These are phyloP conservation scores for Nyctalus aviator DNA, from an alignment of 2,797 vertebrate species.

Conservation along the genomic window DNA sequence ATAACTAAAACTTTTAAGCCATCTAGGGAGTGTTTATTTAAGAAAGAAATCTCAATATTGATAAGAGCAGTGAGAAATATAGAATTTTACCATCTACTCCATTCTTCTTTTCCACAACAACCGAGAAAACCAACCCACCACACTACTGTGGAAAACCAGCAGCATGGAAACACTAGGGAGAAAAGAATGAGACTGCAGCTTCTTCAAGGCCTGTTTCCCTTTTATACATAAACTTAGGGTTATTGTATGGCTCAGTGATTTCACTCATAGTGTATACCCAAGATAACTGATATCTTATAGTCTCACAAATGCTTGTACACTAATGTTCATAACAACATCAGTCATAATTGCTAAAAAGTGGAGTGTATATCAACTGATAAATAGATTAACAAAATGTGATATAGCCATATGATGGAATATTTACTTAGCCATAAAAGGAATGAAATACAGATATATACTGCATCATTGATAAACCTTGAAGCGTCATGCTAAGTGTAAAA, in stretches of 20 bases:
- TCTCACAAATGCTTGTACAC: not conserved
- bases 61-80: not conserved
- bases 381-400: not conserved
- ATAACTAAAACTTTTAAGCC: not conserved
- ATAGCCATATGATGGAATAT: not conserved
- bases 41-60: not conserved
- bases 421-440: not conserved
- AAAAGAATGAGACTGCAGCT: not conserved
- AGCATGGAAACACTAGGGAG: not conserved
- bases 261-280: not conserved
- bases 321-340: not conserved
- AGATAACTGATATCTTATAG: not conserved
- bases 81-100: not conserved
- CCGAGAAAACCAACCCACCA: not conserved
- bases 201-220: not conserved
- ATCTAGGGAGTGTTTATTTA: not conserved
- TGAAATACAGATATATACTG: not conserved
- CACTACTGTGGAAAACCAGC: not conserved
- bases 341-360: not conserved
- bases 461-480: not conserved
- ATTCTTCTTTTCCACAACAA: not conserved
- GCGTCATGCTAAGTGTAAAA: not conserved
- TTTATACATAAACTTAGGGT: not conserved
- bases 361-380: not conserved
- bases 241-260: not conserved